Conservation (phyloP, 2,888 invertebrate species). For the Cecidostiba fungosa region DNA sequence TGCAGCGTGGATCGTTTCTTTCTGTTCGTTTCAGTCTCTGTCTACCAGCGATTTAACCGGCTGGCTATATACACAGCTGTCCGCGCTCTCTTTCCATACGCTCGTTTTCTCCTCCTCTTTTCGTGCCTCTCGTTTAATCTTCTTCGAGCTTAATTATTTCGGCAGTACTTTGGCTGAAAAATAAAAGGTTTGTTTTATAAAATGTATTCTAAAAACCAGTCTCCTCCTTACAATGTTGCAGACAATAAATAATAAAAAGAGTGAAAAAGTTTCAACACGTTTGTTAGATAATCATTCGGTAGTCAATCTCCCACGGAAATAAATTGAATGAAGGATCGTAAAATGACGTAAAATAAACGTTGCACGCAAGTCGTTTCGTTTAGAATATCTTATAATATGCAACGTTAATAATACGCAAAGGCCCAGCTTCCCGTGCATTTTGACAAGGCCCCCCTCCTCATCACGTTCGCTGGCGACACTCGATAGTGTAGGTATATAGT, state of each 20-base stretch:
- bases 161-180: constrained; percentile 53
- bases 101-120: constrained; percentile 5
- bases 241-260: background rate
- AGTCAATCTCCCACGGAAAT: background rate
- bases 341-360: background rate
- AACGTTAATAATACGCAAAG: background rate
- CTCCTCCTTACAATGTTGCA: background rate
- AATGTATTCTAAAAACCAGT: background rate
- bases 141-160: constrained; percentile 45
- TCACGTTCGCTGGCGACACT: background rate
- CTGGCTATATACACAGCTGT: constrained; percentile 41
- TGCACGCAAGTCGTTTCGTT: background rate
- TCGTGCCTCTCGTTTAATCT: constrained; percentile 49
- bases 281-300: background rate
- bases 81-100: constrained; percentile 33
- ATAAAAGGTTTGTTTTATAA: constrained; percentile 49
- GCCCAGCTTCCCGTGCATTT: constrained; percentile 36
- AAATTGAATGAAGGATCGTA: background rate
- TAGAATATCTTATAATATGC: background rate
- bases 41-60: constrained; percentile 20
- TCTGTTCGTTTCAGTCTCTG: constrained; percentile 37
- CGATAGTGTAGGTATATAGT: background rate
- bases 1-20: constrained; percentile 43
- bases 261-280: background rate
- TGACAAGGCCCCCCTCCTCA: background rate